A percentile compares a stretch with the other conserved stretches of the same genome.
phyloP scores from a whole-genome alignment of 2,797 vertebrate genomes.

The Decapterus maruadsi region DNA sequence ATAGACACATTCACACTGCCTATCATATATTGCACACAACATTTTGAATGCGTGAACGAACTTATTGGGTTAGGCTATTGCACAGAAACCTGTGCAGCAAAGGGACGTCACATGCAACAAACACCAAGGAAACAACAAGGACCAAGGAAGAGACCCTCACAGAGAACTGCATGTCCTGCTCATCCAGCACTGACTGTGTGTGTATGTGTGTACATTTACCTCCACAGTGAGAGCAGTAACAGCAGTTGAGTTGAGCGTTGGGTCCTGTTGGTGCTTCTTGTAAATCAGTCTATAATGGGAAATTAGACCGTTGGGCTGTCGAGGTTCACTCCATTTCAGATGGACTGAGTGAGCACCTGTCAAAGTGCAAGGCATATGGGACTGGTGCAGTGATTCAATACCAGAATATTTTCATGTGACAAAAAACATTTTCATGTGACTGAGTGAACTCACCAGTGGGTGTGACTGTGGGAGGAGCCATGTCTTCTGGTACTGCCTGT shows the following conservation, averaged over 20 bases:
- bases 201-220: conserved; percentile 80
- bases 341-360: conserved; percentile 81
- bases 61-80: not conserved
- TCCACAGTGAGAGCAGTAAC: conserved; percentile 88
- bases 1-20: conserved; percentile 21
- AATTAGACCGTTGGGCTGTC: conserved; percentile 89
- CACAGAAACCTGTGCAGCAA: not conserved
- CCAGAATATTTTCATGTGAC: not conserved
- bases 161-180: not conserved
- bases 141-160: not conserved
- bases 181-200: conserved; percentile 5
- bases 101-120: not conserved
- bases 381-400: conserved; percentile 19
- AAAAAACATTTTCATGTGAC: not conserved
- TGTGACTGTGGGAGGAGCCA: conserved; percentile 84
- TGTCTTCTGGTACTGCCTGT: conserved; percentile 87
- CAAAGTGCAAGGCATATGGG: conserved; percentile 10
- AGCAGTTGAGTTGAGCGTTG: conserved; percentile 79
- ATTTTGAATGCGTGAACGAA: not conserved
- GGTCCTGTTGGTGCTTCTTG: conserved; percentile 84
- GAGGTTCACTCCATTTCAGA: conserved; percentile 89
- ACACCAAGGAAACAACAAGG: not conserved
- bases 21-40: not conserved
- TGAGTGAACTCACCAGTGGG: conserved; percentile 79
- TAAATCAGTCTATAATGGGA: conserved; percentile 88